Evolutionary conservation across 2,888 invertebrate genomes (phyloP).

Genomic region (Argyresthia albistria): DNA sequence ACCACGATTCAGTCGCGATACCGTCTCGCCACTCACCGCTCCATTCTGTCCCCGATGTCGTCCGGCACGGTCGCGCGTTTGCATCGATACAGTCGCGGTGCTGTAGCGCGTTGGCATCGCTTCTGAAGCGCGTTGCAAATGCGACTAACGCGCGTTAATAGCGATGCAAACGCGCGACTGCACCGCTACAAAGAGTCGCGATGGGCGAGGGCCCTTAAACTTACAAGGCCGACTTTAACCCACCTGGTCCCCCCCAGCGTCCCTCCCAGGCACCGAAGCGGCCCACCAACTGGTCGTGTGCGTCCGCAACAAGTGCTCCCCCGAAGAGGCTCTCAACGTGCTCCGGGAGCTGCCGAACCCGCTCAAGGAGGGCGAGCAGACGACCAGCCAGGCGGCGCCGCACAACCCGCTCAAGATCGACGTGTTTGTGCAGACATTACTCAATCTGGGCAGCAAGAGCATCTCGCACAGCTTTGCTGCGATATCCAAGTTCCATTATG

Average conservation of each 20-base stretch:
- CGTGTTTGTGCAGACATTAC: conserved; percentile 95
- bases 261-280: conserved; percentile 84
- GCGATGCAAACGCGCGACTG: too few relatives aligned
- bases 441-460: conserved; percentile 95
- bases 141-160: too few relatives aligned
- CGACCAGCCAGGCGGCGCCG: conserved; percentile 75
- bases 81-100: too few relatives aligned
- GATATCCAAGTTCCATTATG: conserved; percentile 96
- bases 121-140: too few relatives aligned
- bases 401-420: conserved; percentile 96
- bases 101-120: too few relatives aligned
- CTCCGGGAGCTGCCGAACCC: conserved; percentile 90
- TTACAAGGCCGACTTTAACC: too few relatives aligned
- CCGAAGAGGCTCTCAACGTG: conserved; percentile 90
- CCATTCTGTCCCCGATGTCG: too few relatives aligned
- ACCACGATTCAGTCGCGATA: too few relatives aligned
- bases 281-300: conserved; percentile 91
- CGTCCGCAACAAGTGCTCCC: conserved; percentile 90
- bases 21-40: too few relatives aligned
- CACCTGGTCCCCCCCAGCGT: conserved; percentile 54
- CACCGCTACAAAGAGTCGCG: too few relatives aligned
- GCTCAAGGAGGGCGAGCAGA: conserved; percentile 78
- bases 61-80: too few relatives aligned
- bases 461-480: conserved; percentile 99
- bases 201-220: too few relatives aligned